Conservation (phyloP, 1,140 invertebrate species). For the Papilio helenus region DNA sequence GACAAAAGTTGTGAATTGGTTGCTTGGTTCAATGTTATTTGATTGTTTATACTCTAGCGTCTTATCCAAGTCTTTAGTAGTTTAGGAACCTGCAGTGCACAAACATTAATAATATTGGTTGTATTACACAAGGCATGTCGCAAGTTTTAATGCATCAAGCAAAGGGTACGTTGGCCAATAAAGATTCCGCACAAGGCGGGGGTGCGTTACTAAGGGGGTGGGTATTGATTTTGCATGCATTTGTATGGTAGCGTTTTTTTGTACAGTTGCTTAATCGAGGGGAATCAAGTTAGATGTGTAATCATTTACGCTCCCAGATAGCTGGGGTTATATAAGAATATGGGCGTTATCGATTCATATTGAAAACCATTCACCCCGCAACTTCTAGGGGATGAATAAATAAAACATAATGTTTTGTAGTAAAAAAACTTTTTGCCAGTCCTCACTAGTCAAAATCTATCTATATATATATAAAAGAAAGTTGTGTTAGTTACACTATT, state of each 20-base stretch:
- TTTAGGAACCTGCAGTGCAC: background rate
- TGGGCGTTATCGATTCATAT: background rate
- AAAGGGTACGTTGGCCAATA: constrained; percentile 20
- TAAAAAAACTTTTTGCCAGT: too few relatives aligned
- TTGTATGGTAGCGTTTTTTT: constrained; percentile 23
- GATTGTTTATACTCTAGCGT: too few relatives aligned
- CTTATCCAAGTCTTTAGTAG: too few relatives aligned
- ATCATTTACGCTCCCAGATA: background rate
- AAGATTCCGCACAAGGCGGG: constrained; percentile 25
- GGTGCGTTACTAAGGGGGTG: constrained; percentile 25
- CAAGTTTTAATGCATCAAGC: background rate
- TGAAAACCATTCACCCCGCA: background rate
- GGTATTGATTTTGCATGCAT: constrained; percentile 33
- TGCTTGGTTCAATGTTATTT: background rate
- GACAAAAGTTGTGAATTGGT: background rate
- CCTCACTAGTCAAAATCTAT: too few relatives aligned
- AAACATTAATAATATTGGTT: background rate
- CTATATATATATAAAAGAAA: too few relatives aligned
- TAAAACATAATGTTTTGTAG: too few relatives aligned
- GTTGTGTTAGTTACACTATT: too few relatives aligned
- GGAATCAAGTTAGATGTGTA: constrained; percentile 23
- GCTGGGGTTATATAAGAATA: background rate
- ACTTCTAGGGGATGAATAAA: too few relatives aligned
- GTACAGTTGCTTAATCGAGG: constrained; percentile 33
- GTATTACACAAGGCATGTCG: background rate